A percentile compares a stretch with the other conserved stretches of the same genome.
phyloP scores from a whole-genome alignment of 2,888 invertebrate species.

The Apamea epomidion region DNA sequence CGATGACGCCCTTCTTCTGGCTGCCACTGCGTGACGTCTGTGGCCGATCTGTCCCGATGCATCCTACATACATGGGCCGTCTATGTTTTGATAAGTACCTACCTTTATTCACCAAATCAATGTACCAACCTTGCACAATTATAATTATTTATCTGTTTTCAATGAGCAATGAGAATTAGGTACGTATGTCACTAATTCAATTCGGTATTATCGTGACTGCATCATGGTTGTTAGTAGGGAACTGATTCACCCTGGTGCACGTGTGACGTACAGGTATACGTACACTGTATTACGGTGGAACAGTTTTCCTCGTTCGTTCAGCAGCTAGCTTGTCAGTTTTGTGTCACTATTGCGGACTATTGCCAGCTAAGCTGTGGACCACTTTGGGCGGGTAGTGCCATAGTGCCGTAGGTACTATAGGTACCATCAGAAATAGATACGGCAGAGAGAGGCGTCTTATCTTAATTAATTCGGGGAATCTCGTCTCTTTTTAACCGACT shows the following conservation, averaged over 20 bases:
- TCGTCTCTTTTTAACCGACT: neutral
- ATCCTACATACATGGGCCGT: too few species aligned
- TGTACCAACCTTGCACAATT: neutral
- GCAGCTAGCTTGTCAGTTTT: neutral
- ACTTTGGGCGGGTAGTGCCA: neutral
- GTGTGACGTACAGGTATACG: neutral
- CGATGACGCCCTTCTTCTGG: neutral
- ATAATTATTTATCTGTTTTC: neutral
- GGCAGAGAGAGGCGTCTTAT: neutral
- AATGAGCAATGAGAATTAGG: neutral
- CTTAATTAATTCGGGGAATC: neutral
- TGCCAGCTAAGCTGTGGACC: neutral
- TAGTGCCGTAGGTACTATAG: too few species aligned
- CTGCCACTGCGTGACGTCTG: neutral
- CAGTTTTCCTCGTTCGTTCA: neutral
- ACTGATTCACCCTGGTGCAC: neutral
- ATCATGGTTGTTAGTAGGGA: neutral
- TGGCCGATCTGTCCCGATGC: too few species aligned
- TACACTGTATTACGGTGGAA: neutral
- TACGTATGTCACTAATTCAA: neutral
- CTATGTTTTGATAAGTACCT: too few species aligned
- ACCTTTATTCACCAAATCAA: neutral
- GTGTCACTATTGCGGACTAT: neutral
- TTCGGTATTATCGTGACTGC: neutral
- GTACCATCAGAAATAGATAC: neutral